Evolutionary conservation across 2,113 vertebrate species (phyloP).

Genomic region (Leucosticte australis): DNA sequence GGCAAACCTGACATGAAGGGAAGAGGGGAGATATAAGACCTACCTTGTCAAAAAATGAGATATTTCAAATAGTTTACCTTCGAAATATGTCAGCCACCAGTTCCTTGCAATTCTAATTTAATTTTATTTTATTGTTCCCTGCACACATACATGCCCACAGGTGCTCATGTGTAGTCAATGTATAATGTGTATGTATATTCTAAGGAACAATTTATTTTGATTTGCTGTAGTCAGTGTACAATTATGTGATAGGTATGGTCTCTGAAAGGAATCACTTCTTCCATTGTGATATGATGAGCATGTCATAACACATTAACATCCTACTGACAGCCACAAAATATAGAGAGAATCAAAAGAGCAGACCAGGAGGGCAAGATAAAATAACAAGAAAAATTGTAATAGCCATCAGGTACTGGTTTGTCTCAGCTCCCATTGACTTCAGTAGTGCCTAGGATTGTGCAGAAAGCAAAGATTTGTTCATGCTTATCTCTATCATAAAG

Average conservation of each 20-base stretch:
- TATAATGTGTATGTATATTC: not conserved
- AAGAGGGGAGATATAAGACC: not conserved
- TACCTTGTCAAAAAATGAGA: slow-evolving; percentile 48
- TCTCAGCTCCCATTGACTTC: not conserved
- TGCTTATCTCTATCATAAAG: not conserved
- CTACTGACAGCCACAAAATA: slow-evolving; percentile 20
- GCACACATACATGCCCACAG: not conserved
- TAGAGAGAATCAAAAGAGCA: not conserved
- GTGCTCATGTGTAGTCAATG: not conserved
- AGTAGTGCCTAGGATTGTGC: not conserved
- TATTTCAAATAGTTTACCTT: slow-evolving; percentile 51
- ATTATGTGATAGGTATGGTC: not conserved
- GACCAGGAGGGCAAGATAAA: slow-evolving; percentile 16
- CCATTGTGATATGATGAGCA: not conserved
- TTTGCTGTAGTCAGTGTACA: not conserved
- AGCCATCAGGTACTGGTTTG: not conserved
- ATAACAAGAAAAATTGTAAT: not conserved
- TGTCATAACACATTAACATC: slow-evolving; percentile 17
- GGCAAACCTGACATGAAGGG: slow-evolving; percentile 29
- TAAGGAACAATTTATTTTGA: slow-evolving; percentile 23
- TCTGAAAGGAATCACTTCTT: not conserved
- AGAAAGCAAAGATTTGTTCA: not conserved
- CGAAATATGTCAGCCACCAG: slow-evolving; percentile 54
- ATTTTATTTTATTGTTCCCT: slow-evolving; percentile 17
- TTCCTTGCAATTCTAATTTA: slow-evolving; percentile 5